Evolutionary conservation across 2,113 vertebrate species (phyloP).

Genomic region (Fulmarus glacialis): DNA sequence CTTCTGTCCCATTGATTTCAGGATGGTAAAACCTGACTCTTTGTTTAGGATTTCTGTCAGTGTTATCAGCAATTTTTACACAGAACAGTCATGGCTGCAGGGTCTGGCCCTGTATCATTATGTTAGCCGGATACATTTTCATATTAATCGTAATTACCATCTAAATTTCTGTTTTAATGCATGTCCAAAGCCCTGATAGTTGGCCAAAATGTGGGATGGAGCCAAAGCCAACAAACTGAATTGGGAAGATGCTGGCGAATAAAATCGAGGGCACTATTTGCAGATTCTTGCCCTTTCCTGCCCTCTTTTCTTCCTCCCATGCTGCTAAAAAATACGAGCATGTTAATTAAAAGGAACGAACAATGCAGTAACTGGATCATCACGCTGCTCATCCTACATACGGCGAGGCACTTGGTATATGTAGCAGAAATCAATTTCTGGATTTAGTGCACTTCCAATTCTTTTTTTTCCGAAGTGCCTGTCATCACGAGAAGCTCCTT

Average conservation of each 20-base stretch:
- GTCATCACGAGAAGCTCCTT: not conserved
- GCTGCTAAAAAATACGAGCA: not conserved
- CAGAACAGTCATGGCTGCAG: not conserved
- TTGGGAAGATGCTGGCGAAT: not conserved
- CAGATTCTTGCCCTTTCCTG: not conserved
- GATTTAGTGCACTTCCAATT: not conserved
- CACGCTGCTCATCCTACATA: not conserved
- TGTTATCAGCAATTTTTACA: not conserved
- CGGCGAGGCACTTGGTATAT: not conserved
- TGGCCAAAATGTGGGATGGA: fast-evolving
- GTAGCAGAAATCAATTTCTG: not conserved
- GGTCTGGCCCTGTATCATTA: not conserved
- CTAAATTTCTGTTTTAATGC: not conserved
- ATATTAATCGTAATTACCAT: not conserved
- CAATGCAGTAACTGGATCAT: not conserved
- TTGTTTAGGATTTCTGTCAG: not conserved
- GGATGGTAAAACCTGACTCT: not conserved
- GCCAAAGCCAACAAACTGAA: not conserved
- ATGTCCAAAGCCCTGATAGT: not conserved
- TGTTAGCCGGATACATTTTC: not conserved
- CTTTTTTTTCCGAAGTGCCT: not conserved
- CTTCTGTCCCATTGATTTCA: not conserved
- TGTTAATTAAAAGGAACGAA: not conserved
- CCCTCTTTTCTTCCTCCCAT: not conserved
- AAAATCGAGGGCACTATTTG: not conserved